Conservation (phyloP, 64 coral and sea anemone species). For the Anthopleura sola region DNA sequence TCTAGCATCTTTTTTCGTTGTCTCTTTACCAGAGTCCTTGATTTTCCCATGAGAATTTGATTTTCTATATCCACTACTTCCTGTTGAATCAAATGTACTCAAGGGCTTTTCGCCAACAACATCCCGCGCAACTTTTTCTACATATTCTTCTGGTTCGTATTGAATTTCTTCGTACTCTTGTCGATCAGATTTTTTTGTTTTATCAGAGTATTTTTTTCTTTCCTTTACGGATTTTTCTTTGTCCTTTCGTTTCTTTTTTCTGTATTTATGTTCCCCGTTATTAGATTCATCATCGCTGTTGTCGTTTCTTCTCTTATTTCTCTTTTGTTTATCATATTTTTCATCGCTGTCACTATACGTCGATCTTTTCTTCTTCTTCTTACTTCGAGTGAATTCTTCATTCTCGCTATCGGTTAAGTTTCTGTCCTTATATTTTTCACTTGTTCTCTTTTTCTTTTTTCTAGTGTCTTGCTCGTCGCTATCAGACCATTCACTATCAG, state of each 20-base stretch:
- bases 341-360: background rate
- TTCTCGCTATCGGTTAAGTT: background rate
- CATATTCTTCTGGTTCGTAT: background rate
- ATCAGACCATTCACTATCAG: background rate
- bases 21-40: background rate
- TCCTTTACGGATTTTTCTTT: constrained; percentile 23
- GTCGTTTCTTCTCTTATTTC: constrained; percentile 27
- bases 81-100: background rate
- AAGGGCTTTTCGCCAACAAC: background rate
- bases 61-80: background rate
- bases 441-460: constrained; percentile 20
- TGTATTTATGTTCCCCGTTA: background rate
- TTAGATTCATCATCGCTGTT: background rate
- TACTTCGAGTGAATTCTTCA: background rate
- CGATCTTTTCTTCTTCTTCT: constrained; percentile 11
- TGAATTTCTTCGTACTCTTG: background rate
- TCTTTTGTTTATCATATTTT: background rate
- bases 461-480: background rate
- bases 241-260: constrained; percentile 38
- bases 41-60: background rate
- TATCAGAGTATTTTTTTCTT: constrained; percentile 14
- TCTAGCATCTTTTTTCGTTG: background rate
- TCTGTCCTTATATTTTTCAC: background rate
- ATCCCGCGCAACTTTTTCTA: background rate
- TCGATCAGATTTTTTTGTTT: background rate